Conservation (phyloP, 2,797 vertebrate genomes). For the Anguilla anguilla region DNA sequence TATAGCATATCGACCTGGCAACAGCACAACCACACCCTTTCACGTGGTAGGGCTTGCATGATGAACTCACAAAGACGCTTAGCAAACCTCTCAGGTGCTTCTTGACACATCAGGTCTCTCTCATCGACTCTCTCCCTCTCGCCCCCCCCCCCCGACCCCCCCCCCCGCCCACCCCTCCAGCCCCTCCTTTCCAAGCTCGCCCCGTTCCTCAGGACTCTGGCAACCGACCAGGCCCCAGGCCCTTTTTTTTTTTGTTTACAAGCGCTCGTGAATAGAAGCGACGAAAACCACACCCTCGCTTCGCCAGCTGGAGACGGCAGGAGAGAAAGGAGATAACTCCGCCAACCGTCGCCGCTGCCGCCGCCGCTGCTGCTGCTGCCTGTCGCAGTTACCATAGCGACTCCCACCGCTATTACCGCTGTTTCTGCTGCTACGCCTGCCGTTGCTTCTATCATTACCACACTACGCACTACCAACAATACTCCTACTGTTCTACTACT, state of each 20-base stretch:
- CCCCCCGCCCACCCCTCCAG: conserved; percentile 9
- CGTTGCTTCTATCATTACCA: background rate
- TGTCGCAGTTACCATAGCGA: background rate
- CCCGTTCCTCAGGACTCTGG: conserved; percentile 34
- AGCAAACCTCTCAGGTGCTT: background rate
- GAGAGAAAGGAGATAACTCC: background rate
- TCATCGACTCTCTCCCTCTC: no score
- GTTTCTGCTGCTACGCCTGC: background rate
- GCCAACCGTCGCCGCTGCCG: no score
- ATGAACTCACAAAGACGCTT: background rate
- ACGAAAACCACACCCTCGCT: background rate
- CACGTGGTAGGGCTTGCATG: background rate
- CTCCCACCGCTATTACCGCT: background rate
- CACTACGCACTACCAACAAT: background rate
- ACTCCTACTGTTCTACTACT: background rate
- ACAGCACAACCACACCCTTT: background rate
- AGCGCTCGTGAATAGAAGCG: background rate
- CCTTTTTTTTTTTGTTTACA: background rate
- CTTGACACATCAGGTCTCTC: background rate
- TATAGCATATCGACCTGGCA: background rate
- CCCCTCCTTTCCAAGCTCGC: conserved; percentile 30
- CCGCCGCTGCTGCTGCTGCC: background rate
- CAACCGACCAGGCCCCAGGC: conserved; percentile 40
- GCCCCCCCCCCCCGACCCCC: background rate
- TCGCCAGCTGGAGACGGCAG: background rate